Conservation (phyloP, 2,888 invertebrate genomes). For the Dolomedes plantarius region DNA sequence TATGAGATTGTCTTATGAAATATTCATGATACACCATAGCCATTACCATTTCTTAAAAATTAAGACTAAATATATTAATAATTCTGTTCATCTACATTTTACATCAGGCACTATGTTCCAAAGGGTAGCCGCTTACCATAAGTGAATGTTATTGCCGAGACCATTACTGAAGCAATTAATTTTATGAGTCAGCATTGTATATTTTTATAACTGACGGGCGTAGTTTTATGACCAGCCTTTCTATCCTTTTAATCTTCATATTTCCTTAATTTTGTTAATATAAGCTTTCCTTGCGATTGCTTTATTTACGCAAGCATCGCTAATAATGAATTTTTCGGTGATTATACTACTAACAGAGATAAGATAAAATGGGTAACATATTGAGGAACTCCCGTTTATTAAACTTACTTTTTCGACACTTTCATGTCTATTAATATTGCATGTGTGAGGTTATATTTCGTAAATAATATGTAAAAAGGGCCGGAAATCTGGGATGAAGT, state of each 20-base stretch:
- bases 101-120: background rate
- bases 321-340: background rate
- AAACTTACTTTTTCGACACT: no score
- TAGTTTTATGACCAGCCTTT: slow-evolving; percentile 23
- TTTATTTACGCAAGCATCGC: background rate
- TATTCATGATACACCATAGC: slow-evolving; percentile 29
- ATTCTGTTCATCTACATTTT: background rate
- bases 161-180: slow-evolving; percentile 46
- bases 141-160: slow-evolving; percentile 1
- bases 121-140: background rate
- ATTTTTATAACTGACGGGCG: slow-evolving; percentile 10
- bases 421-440: no score
- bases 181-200: slow-evolving; percentile 13
- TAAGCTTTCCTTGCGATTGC: background rate
- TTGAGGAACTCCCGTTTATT: no score
- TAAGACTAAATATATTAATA: slow-evolving; percentile 26
- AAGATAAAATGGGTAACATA: background rate
- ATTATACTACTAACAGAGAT: background rate
- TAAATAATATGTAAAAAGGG: no score
- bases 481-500: no score
- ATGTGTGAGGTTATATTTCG: no score
- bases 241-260: slow-evolving; percentile 24
- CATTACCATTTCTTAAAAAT: background rate
- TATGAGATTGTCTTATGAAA: slow-evolving; percentile 11
- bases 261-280: slow-evolving; percentile 23